Percentiles rank a stretch among this genome's conserved stretches.
These are phyloP conservation scores for Galaxea fascicularis DNA, from an alignment of 92 coral and sea anemone genomes.

Conservation along the genomic window DNA sequence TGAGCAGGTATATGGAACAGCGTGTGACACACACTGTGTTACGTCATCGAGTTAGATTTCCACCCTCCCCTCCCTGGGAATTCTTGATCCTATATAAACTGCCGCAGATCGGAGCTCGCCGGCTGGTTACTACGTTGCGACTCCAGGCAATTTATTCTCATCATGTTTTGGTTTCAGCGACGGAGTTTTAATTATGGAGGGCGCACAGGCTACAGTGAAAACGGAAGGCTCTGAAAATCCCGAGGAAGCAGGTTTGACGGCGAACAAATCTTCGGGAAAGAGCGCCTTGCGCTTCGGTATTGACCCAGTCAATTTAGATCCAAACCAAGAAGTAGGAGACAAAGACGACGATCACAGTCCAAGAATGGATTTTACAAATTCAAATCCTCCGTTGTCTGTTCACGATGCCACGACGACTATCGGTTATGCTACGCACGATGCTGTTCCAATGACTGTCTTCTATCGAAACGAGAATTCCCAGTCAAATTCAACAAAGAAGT, in stretches of 20 bases:
- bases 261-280: constrained; percentile 2
- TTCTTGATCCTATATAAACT: too few relatives aligned
- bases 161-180: constrained; percentile 41
- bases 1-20: neutral
- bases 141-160: neutral
- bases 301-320: constrained; percentile 33
- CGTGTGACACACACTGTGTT: neutral
- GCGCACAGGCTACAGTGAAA: neutral
- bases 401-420: constrained; percentile 70
- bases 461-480: constrained; percentile 91
- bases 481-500: constrained; percentile 59
- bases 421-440: constrained; percentile 97
- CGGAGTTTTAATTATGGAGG: neutral
- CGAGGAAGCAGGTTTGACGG: neutral
- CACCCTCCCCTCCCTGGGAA: constrained; percentile 39
- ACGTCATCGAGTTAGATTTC: neutral
- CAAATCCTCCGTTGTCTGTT: constrained; percentile 56
- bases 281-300: constrained; percentile 33
- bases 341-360: constrained; percentile 21
- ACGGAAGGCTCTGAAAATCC: constrained; percentile 27
- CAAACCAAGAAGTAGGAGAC: neutral
- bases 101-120: neutral
- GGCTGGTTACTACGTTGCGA: constrained; percentile 12
- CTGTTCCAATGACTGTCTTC: constrained; percentile 97
- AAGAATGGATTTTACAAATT: constrained; percentile 35